Conservation (phyloP, 1,140 invertebrate genomes). For the Arion vulgaris region DNA sequence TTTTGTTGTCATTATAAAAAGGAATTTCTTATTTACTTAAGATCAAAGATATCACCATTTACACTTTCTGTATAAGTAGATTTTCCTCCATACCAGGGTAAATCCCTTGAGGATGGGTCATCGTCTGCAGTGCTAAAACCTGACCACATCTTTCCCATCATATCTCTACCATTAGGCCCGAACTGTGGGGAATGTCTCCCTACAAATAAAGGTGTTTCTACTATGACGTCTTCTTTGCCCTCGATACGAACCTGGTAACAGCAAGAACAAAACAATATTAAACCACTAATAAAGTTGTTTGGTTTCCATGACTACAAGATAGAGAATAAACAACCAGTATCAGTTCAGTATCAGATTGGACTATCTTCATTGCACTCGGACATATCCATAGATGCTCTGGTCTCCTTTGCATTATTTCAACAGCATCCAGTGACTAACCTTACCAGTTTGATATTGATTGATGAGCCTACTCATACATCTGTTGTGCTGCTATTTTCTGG, state of each 20-base stretch:
- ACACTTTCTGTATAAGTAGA: conserved; percentile 35
- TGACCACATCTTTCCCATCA: background rate
- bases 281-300: background rate
- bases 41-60: conserved; percentile 40
- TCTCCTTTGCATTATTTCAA: no score
- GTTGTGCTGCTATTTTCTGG: no score
- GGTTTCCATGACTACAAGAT: background rate
- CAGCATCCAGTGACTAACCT: no score
- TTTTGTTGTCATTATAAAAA: no score
- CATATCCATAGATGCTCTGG: no score
- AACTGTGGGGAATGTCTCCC: conserved; percentile 17
- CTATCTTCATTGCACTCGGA: no score
- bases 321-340: background rate
- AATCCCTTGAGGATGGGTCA: conserved; percentile 18
- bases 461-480: no score
- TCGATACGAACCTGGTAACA: conserved; percentile 28
- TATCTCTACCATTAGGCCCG: background rate
- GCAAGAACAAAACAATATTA: background rate
- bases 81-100: conserved; percentile 37
- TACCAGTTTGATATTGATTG: no score
- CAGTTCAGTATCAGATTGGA: no score
- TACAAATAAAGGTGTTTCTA: conserved; percentile 34
- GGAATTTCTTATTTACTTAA: background rate
- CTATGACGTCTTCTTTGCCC: conserved; percentile 33
- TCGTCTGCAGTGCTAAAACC: background rate